Percentiles rank a stretch among this genome's conserved stretches.
Evolutionary conservation across 1,140 invertebrate genomes (phyloP).

Genomic region (Andricus grossulariae): DNA sequence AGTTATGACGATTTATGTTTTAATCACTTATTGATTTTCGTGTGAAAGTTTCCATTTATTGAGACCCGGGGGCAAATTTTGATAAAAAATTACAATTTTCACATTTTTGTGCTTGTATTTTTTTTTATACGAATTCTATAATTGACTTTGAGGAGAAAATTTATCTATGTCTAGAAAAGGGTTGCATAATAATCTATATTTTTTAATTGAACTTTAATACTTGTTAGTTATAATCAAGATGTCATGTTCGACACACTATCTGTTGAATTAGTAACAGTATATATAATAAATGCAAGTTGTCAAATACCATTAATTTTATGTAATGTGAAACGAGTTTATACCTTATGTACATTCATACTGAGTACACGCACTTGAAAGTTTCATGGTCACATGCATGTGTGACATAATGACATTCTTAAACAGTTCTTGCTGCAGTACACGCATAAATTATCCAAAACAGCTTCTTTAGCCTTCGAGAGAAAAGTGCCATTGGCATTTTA

Average conservation of each 20-base stretch:
- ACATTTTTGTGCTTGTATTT: too few species aligned
- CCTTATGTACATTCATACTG: not conserved
- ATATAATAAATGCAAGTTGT: not conserved
- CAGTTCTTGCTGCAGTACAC: not conserved
- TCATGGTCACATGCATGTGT: not conserved
- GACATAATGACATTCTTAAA: not conserved
- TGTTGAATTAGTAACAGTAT: not conserved
- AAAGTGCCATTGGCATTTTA: slow-evolving; percentile 7
- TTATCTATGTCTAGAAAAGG: too few species aligned
- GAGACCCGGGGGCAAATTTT: too few species aligned
- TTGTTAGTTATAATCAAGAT: too few species aligned
- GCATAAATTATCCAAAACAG: slow-evolving; percentile 22
- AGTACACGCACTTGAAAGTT: slow-evolving; percentile 9
- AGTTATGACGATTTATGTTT: too few species aligned
- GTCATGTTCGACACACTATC: too few species aligned
- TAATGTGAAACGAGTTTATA: not conserved
- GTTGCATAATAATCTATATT: too few species aligned
- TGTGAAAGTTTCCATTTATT: too few species aligned
- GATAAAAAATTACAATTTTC: too few species aligned
- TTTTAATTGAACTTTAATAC: too few species aligned
- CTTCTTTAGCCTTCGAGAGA: not conserved
- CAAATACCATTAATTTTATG: not conserved
- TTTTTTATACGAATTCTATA: not conserved
- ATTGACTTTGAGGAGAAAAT: not conserved
- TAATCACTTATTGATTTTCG: too few species aligned